These are phyloP conservation scores for Capromys pilorides DNA, from an alignment of 2,797 vertebrate genomes.

Conservation along the genomic window DNA sequence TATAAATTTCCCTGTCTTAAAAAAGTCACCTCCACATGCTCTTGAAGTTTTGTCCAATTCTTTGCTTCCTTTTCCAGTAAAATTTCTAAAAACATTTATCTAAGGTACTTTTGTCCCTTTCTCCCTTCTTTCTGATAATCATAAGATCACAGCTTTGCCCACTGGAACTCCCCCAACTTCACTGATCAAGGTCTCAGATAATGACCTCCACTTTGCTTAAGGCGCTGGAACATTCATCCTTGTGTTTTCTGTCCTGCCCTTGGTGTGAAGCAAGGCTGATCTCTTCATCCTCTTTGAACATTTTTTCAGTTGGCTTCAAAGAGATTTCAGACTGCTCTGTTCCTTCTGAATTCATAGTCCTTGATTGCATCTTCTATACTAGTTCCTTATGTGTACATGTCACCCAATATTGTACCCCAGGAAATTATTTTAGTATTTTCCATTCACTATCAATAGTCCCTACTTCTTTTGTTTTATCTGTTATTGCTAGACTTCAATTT, in stretches of 20 bases:
- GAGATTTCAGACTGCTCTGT: background rate
- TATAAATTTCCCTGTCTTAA: background rate
- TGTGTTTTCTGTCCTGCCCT: background rate
- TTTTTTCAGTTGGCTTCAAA: background rate
- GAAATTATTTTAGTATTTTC: background rate
- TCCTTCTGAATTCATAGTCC: background rate
- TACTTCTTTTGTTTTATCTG: background rate
- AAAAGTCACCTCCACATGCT: background rate
- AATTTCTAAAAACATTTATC: background rate
- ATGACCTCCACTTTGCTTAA: background rate
- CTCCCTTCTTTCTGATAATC: background rate
- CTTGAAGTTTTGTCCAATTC: constrained; percentile 25
- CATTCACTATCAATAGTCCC: background rate
- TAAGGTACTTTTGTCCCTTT: background rate
- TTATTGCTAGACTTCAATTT: background rate
- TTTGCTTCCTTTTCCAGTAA: background rate
- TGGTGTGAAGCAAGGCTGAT: background rate
- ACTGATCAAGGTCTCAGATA: background rate
- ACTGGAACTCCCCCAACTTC: background rate
- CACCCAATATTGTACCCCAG: background rate
- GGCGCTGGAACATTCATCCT: background rate
- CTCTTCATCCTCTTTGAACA: background rate
- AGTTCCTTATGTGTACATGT: background rate
- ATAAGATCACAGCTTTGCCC: background rate
- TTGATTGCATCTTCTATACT: background rate